A percentile compares a stretch with the other conserved stretches of the same genome.
Evolutionary conservation across 1,140 invertebrate species (phyloP).

Genomic region (Streblospio benedicti): DNA sequence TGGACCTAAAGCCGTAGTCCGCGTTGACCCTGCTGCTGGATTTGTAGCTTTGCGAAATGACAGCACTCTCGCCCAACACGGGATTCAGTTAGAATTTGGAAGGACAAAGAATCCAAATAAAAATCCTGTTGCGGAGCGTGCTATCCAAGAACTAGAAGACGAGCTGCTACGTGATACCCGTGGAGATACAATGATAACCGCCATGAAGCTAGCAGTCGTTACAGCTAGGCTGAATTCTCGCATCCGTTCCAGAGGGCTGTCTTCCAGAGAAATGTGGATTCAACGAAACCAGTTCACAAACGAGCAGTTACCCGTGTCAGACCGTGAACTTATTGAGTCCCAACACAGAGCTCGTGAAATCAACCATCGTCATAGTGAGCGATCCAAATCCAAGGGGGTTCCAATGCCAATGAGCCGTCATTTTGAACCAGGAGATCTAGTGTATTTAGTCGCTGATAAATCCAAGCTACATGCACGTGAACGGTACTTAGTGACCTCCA

Average conservation of each 20-base stretch:
- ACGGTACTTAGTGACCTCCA: too few species aligned
- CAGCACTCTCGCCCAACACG: constrained; percentile 8
- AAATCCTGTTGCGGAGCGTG: constrained; percentile 22
- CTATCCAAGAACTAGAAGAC: constrained; percentile 5
- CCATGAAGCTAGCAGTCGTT: too few species aligned
- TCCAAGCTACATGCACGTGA: too few species aligned
- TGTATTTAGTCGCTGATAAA: too few species aligned
- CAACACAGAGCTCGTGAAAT: too few species aligned
- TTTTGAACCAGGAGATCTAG: too few species aligned
- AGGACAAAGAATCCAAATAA: constrained; percentile 20
- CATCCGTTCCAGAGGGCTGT: neutral
- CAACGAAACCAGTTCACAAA: too few species aligned
- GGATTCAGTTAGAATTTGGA: constrained; percentile 18
- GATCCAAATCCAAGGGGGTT: too few species aligned
- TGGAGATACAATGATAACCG: neutral
- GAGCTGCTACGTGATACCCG: neutral
- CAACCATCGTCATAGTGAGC: too few species aligned
- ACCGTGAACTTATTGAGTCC: too few species aligned
- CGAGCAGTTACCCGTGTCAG: too few species aligned
- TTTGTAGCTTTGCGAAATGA: constrained; percentile 17
- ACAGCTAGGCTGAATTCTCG: constrained; percentile 2
- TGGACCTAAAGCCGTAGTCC: constrained; percentile 15
- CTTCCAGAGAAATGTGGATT: constrained; percentile 1
- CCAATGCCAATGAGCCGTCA: too few species aligned
- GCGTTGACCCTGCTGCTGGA: constrained; percentile 21